Evolutionary conservation across 2,797 vertebrate genomes (phyloP).

Genomic region (Somateria mollissima): DNA sequence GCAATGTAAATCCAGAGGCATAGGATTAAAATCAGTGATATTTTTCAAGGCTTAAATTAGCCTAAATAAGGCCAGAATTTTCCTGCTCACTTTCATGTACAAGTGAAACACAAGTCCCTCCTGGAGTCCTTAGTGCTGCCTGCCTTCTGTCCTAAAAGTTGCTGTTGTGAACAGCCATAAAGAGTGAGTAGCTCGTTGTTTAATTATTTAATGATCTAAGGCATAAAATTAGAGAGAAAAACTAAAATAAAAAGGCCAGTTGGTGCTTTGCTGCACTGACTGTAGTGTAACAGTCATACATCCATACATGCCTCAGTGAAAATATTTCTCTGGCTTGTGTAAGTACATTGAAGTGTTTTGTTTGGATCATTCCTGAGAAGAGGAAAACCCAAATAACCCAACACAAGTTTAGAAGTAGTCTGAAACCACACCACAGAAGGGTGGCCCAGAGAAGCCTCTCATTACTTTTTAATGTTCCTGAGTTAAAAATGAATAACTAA

Average conservation of each 20-base stretch:
- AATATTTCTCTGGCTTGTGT: neutral
- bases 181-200: neutral
- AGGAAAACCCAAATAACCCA: neutral
- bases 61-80: neutral
- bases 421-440: neutral
- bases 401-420: neutral
- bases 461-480: neutral
- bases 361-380: neutral
- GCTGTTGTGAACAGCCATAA: neutral
- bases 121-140: neutral
- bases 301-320: neutral
- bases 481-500: neutral
- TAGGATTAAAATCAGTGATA: neutral
- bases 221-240: neutral
- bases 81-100: neutral
- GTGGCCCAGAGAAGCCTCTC: neutral
- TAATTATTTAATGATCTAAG: neutral
- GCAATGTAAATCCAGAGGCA: neutral
- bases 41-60: neutral
- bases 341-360: neutral
- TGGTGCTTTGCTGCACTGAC: neutral
- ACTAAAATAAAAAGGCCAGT: neutral
- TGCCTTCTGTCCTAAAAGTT: neutral
- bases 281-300: neutral
- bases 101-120: neutral